A percentile compares a stretch with the other conserved stretches of the same genome.
These are phyloP conservation scores for Contarinia nasturtii DNA, from an alignment of 1,140 invertebrate species.

Conservation along the genomic window DNA sequence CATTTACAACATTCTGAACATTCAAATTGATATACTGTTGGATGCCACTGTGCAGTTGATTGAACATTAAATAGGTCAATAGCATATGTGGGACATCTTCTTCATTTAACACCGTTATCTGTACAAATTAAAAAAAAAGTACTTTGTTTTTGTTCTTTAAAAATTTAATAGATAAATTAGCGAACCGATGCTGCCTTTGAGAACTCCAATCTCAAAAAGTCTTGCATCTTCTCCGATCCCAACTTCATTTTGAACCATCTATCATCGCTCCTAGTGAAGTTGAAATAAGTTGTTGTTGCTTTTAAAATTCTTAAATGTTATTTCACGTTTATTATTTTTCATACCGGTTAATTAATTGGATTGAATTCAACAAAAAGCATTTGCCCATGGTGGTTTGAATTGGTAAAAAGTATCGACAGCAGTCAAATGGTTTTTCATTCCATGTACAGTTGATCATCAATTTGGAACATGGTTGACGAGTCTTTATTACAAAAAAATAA, in stretches of 20 bases:
- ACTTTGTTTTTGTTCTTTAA: background rate
- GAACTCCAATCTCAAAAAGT: background rate
- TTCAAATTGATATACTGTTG: background rate
- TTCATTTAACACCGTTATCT: slow-evolving; percentile 6
- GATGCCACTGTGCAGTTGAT: background rate
- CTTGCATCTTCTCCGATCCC: background rate
- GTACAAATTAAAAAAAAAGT: background rate
- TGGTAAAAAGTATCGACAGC: slow-evolving; percentile 28
- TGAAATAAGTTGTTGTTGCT: no score
- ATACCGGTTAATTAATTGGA: slow-evolving; percentile 18
- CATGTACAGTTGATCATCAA: slow-evolving; percentile 25
- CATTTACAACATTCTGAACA: slow-evolving; percentile 10
- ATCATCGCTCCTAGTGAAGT: background rate
- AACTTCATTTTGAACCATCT: background rate
- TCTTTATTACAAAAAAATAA: slow-evolving; percentile 1
- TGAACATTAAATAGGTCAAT: background rate
- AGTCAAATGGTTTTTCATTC: slow-evolving; percentile 26
- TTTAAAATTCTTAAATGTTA: no score
- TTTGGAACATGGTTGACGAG: slow-evolving; percentile 18
- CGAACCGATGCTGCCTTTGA: background rate
- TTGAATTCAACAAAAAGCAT: slow-evolving; percentile 30
- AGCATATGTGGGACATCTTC: slow-evolving; percentile 13
- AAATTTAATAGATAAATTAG: background rate
- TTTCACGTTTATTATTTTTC: slow-evolving; percentile 1
- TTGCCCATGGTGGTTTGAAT: slow-evolving; percentile 28